These are phyloP conservation scores for Alectura lathami DNA, from an alignment of 2,113 vertebrate species.

Conservation along the genomic window DNA sequence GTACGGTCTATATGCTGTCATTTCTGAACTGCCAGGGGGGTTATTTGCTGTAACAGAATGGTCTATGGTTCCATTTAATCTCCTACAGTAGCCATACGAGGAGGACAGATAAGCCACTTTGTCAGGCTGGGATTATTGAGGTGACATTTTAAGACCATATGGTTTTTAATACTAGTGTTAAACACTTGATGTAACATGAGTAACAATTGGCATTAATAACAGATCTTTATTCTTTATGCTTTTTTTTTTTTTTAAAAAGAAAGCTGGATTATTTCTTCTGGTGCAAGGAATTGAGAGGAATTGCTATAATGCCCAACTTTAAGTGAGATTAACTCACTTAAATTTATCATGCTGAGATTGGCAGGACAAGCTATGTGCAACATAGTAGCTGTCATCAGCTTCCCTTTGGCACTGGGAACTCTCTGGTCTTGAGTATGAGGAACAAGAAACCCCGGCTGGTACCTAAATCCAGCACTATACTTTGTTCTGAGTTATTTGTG, in stretches of 20 bases:
- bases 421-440: not conserved
- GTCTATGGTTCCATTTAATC: conserved; percentile 24
- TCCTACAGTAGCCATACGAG: conserved; percentile 52
- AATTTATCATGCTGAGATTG: not conserved
- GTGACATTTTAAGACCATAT: conserved; percentile 45
- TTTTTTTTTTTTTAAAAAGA: not conserved
- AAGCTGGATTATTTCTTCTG: not conserved
- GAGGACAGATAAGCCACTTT: conserved; percentile 58
- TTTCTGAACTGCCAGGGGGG: not conserved
- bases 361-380: not conserved
- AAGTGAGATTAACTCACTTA: not conserved
- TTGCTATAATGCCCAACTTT: not conserved
- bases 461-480: not conserved
- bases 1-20: not conserved
- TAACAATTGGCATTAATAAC: too few species aligned
- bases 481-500: not conserved
- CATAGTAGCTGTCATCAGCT: not conserved
- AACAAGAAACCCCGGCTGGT: not conserved
- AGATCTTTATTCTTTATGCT: not conserved
- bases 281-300: not conserved
- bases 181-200: not conserved
- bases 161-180: conserved; percentile 7
- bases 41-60: not conserved
- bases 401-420: not conserved
- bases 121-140: conserved; percentile 47